Base-by-base conservation (phyloP, 2,888 invertebrate species). In the Calliopum simillimum region DNA sequence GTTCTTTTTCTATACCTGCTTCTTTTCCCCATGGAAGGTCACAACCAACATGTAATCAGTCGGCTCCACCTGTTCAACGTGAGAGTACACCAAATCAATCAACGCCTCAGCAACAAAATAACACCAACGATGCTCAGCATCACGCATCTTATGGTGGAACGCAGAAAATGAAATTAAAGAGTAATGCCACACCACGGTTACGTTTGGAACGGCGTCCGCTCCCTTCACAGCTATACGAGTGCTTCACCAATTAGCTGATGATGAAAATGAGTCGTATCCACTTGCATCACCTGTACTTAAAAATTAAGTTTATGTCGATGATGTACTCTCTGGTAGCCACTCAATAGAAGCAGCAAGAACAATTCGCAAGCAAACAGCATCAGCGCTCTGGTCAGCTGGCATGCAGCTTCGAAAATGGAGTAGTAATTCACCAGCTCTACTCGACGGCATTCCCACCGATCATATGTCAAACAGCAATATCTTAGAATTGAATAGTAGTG, bases 71-170 rank as follows among this genome's bases (percentile, higher is more conserved):
- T 5, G n/a, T 49, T 19, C 49, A 4, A 4, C 49, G 16, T 3
- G 49, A 49, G 19, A 49, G 4, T 19, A 14, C 8, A 49, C 19
- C n/a, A 49, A 49, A 49, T 5, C 47, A n/a, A 47, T n/a, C 8
- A n/a, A 13, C 13, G 47, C 47, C 47, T 47, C 3, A 13, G 14
- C 47, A 47, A 47, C 47, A 47, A 47, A 2, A n/a, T 19, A 53
- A 63, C 21, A 4, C 16, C 12, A 25, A 63, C 14, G 65, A 70
- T 13, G 4, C 65, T 19, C 53, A 65, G 21, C 61, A 66, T 14
- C 66, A 70, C 59, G 55, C 4, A 70, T 67, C 2, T 16, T 70
- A 16, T 70, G 70, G 70, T 56, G 67, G 41, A 63, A 67, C 13
- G 41, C 41, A 51, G 44, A 43, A 6, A 55, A 44, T 8, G 4